Evolutionary conservation across 2,888 invertebrate genomes (phyloP), one percentile per base, ranked within the genome.

Genomic region (Xestia c-nigrum): DNA sequence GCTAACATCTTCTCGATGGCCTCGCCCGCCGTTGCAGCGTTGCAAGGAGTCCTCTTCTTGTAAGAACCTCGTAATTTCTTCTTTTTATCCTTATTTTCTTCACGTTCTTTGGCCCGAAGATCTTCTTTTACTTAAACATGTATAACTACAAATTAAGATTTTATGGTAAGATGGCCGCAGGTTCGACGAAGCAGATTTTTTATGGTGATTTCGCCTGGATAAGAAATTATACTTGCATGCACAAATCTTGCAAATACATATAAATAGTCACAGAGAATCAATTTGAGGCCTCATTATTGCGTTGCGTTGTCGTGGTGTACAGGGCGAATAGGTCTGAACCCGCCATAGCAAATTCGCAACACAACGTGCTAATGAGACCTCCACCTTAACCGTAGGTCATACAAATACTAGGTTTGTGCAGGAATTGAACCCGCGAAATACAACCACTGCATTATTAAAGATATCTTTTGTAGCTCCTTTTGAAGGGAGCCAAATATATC

Each of bases 1-100:
- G 96, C 98, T 38, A 99, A 96, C 98, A 99, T 99, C 95, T 99
- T 99, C 92, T 99, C 99, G 66, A 99, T 99, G 0, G 99, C 99
- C 95, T 99, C 99, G 5, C 98, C 98, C 74, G 97, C 97, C 0
- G 98, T 97, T 0, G 98, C 98, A 1, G 98, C 98, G 57, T 97
- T 97, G 64, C 97, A 97, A 5, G 97, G 95, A 43, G 96, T 96
- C 87, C 98, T 97, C 90, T 97, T 97, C 88, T 97, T 97, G 74
- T 96, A 96, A 0, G 97, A 96, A 52, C 97, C 97, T 65, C 98
- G 98, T 73, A 98, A 97, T 93, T 98, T 98, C 91, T 98, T 98
- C 89, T 98, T 98, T 86, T 98, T 98, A 77, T 98, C 98, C 92
- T 99, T 99, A 46, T 98, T 99, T 92, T 99, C 99, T 92, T 99